These are phyloP conservation scores for Pseudoips prasinana DNA, from an alignment of 2,888 invertebrate genomes.

Conservation along the genomic window DNA sequence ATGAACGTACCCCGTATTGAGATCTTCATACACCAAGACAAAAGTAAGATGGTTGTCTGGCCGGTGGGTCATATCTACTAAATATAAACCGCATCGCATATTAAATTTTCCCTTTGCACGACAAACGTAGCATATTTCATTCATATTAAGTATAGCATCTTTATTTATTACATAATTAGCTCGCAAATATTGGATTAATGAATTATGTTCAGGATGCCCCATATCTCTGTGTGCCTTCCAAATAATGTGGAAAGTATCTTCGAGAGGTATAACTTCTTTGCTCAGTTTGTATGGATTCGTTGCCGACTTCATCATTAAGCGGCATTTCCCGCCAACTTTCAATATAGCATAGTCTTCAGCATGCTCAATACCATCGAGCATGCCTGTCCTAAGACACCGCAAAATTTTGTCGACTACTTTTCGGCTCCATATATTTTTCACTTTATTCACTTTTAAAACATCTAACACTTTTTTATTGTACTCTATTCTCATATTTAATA, in stretches of 20 bases:
- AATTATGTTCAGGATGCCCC: slow-evolving; percentile 1
- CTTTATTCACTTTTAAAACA: background rate
- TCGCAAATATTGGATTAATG: slow-evolving; percentile 1
- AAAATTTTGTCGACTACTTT: background rate
- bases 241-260: slow-evolving; percentile 12
- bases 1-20: slow-evolving; percentile 12
- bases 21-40: slow-evolving; percentile 18
- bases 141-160: slow-evolving; percentile 2
- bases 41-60: slow-evolving; percentile 2
- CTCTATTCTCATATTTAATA: background rate
- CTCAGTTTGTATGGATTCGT: background rate
- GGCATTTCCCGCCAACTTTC: background rate
- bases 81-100: slow-evolving; percentile 4
- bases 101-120: slow-evolving; percentile 4
- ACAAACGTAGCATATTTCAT: slow-evolving; percentile 9
- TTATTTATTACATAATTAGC: slow-evolving; percentile 5
- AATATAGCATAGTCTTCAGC: background rate
- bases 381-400: too few relatives aligned
- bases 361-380: too few relatives aligned
- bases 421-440: background rate
- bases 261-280: slow-evolving; percentile 5
- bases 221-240: slow-evolving; percentile 12
- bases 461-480: background rate
- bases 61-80: background rate
- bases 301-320: background rate